phyloP scores from a whole-genome alignment of 2,888 invertebrate species.

The Lagria hirta region DNA sequence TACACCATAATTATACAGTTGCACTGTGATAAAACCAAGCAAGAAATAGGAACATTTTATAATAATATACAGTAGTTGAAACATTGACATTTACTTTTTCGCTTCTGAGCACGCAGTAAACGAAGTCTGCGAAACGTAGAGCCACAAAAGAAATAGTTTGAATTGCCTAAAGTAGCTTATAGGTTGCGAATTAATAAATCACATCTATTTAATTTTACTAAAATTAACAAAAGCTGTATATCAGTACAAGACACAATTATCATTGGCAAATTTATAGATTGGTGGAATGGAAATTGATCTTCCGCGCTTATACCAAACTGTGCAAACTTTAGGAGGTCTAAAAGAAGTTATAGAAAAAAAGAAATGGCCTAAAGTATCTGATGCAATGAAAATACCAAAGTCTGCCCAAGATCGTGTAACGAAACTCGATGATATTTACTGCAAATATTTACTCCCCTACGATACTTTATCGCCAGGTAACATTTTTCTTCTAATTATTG shows the following conservation, averaged over 20 bases:
- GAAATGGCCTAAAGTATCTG: constrained; percentile 85
- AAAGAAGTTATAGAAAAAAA: constrained; percentile 85
- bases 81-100: too few species aligned
- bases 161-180: too few species aligned
- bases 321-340: constrained; percentile 82
- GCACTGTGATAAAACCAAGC: too few species aligned
- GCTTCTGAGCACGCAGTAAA: too few species aligned
- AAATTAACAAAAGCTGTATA: too few species aligned
- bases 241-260: not conserved
- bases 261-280: constrained; percentile 65
- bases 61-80: too few species aligned
- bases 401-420: constrained; percentile 76
- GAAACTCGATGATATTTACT: constrained; percentile 85
- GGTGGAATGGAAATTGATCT: constrained; percentile 91
- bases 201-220: too few species aligned
- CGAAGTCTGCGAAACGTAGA: too few species aligned
- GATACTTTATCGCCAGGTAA: constrained; percentile 75
- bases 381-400: constrained; percentile 83
- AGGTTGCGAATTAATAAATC: too few species aligned
- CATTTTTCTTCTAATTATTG: not conserved
- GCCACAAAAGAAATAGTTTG: too few species aligned
- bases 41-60: too few species aligned
- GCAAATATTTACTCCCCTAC: constrained; percentile 87
- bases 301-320: constrained; percentile 80
- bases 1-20: too few species aligned